Evolutionary conservation across 2,888 invertebrate genomes (phyloP), one percentile per base, ranked within the genome.

Genomic region (Beris morrisii): DNA sequence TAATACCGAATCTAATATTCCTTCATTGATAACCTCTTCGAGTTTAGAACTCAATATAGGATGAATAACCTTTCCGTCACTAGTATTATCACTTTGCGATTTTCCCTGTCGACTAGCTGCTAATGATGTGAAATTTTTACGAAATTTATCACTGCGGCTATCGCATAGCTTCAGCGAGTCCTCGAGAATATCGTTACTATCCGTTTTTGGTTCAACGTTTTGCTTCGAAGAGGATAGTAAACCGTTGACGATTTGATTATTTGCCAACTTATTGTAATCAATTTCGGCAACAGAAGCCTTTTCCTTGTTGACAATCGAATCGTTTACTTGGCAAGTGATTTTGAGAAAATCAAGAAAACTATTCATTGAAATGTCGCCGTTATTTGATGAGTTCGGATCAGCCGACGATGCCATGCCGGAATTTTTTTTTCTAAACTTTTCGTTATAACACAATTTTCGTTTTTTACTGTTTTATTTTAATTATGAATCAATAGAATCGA

Each of bases 1-100:
- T 56, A 93, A 78, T 66, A 93, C 88, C 0, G 92, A 91, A 79
- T 93, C 93, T 57, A 93, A 79, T 68, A 93, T 84, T 11, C 93
- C 93, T 81, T 93, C 93, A 56, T 89, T 88, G 69, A 93, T 84
- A 1, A 92, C 86, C 81, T 91, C 76, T 65, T 80, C 76, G 38
- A 81, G 69, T 69, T 79, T 79, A 31, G 76, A 75, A 11, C 69
- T 73, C 6, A 81, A 70, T 43, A 75, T 74, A 1, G 78, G 76
- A 74, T 81, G 78, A 48, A 80, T 68, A 12, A 54, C 46, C 9
- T 66, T 63, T 28, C 44, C 61, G 11, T 30, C 11, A 4, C 57
- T 53, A 43, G 22, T 50, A 7, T 28, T 22, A n/a, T 70, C 69
- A 0, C 28, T 6, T 66, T 67, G 67, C 7, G 48, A 52, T 56